Base-by-base conservation (phyloP, 2,113 vertebrate species). In the Callionymus lyra region DNA sequence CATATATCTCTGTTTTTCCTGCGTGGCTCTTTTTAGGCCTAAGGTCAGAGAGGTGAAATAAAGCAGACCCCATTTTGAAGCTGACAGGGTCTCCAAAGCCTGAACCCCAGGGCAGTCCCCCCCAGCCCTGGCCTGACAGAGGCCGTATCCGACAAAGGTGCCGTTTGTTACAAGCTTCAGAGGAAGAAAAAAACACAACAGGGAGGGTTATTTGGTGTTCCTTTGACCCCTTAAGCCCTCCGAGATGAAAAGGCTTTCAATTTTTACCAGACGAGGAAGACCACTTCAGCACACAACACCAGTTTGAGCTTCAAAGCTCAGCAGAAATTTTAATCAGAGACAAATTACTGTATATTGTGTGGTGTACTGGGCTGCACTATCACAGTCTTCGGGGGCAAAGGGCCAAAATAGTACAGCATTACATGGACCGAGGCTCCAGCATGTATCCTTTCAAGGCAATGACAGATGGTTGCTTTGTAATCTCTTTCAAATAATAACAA, bases 61-160 rank as follows among this genome's bases (percentile, higher is more conserved):
- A 87, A 81, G 74, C 82, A 86, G 81, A 82, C 75, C 79, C 83
- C 75, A 70, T 86, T 85, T 85, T 81, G 67, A 82, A 80, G 70
- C 65, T 81, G 79, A 82, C 76, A 82, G 64, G 76, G 69, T 80
- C 79, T 80, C 77, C 69, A 68, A 79, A 78, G 83, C 75, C 82
- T 81, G 72, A 83, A 76, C 78, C 67, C 55, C 39, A 66, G 80
- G 75, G 72, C 73, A 74, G 60, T 11, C 48, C 71, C 69, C 50
- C 61, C 52, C 45, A 62, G 71, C 71, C 57, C 44, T 39, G 41
- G 63, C 68, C 70, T 75, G 68, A 77, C 75, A 80, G 72, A 67
- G 74, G 79, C 74, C 59, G 45, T 49, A 36, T 80, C 49, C 63
- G 74, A 85, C 83, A 86, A 87, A 85, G 83, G 76, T 80, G 76